phyloP scores from a whole-genome alignment of 1,140 invertebrate genomes.

The Brachionus asplanchnoidis region DNA sequence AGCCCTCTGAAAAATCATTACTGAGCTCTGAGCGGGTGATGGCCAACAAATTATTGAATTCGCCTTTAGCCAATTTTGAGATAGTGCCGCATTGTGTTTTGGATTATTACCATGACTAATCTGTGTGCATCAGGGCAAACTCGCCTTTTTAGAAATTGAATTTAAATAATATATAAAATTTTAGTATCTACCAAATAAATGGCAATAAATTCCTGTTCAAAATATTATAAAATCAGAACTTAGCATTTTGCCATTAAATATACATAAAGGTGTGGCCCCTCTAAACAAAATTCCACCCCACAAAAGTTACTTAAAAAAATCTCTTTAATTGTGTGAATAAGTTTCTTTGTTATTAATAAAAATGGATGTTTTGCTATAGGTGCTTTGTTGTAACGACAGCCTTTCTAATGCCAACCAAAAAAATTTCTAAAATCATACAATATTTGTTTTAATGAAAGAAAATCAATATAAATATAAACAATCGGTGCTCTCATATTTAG shows the following conservation, averaged over 20 bases:
- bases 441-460: too few relatives aligned
- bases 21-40: neutral
- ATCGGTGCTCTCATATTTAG: too few relatives aligned
- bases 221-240: neutral
- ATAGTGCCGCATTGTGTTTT: neutral
- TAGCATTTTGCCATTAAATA: neutral
- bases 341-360: neutral
- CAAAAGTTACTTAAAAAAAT: neutral
- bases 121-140: neutral
- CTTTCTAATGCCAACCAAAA: neutral
- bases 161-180: neutral
- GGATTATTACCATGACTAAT: neutral
- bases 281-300: neutral
- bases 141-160: neutral
- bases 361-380: neutral
- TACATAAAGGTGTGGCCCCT: neutral
- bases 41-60: neutral
- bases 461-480: too few relatives aligned
- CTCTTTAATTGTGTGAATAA: neutral
- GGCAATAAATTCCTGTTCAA: neutral
- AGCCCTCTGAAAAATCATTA: neutral
- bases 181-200: neutral
- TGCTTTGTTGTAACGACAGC: neutral
- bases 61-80: neutral
- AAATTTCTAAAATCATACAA: neutral